Evolutionary conservation across 1,140 invertebrate genomes (phyloP), one percentile per base, ranked within the genome.

Genomic region (Drepana arcuata): DNA sequence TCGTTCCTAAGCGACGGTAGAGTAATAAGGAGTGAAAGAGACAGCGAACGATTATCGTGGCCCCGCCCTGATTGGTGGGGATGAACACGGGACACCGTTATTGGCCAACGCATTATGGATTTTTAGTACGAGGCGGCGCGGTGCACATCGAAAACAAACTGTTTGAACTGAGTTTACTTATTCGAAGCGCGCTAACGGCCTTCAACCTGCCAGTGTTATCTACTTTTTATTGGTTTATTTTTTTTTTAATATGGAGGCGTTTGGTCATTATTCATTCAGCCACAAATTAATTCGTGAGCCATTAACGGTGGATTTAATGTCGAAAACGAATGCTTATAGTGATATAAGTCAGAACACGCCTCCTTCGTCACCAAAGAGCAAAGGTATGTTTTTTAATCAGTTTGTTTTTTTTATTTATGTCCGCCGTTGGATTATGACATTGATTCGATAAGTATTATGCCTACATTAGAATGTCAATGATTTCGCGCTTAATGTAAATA

Each of bases 101-200:
- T 80, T 80, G 75, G 75, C 51, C 39, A 49, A 41, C 46, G 55
- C 48, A 64, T 77, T 77, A 80, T 80, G 54, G 75, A 80, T 77
- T 80, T 74, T 80, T 73, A 66, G 59, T 62, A n/a, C n/a, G n/a
- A 61, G 61, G 53, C 63, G 63, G n/a, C 26, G 18, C 45, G 39
- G 34, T 40, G 42, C 26, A 45, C 46, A 38, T 46, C 34, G 45
- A 49, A 52, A 45, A 41, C 60, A 54, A 52, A 48, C 56, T 48
- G 48, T 44, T 49, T 48, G 34, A 33, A 67, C 59, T 63, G 66
- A 75, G 68, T 70, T 68, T 37, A 52, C 57, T 62, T 59, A 67
- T 70, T 67, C 58, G n/a, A n/a, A n/a, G n/a, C n/a, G 38, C 34
- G 47, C 47, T n/a, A n/a, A n/a, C n/a, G n/a, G n/a, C n/a, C n/a